Evolutionary conservation across 2,888 invertebrate species (phyloP), one percentile per base, ranked within the genome.

Genomic region (Leucophenga maculata): DNA sequence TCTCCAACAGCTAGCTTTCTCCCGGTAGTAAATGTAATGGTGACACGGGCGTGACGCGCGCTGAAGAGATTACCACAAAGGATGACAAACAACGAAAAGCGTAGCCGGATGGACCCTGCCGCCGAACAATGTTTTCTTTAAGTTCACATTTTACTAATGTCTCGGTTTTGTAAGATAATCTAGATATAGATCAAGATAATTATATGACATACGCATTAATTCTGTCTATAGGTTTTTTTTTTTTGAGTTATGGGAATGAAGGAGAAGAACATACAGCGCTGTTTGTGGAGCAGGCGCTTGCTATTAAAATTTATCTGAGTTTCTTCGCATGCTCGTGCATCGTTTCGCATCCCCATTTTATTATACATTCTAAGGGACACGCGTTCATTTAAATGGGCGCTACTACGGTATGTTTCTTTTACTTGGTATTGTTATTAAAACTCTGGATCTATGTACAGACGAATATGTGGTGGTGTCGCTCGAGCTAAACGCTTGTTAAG

Each of bases 121-220:
- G 96, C 86, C 98, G 98, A 90, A 98, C 98, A 0, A 89, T 98
- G 54, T 96, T 99, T 88, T 98, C 98, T 78, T 97, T 97, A 93
- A 95, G 95, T 78, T 96, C 96, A 1, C 94, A 94, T 71, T 96
- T 96, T 88, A 92, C 93, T 85, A 93, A 96, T 88, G 96, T 96
- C 84, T 94, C 72, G 98, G 97, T 76, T 91, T 95, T 89, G 92
- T 98, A 80, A 94, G 96, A 96, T 62, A 96, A 96, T 18, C 89
- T 95, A 74, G 91, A 96, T 55, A 90, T 96, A 75, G 92, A 94
- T 69, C 91, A 99, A 78, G 99, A 99, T 90, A 99, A 99, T 90
- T 93, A 86, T 98, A 98, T 91, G 99, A 99, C 62, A 93, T 99
- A 74, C 92, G 98, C 88, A 95, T 99, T 50, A 97, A 98, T 90